Evolutionary conservation across 2,888 invertebrate species (phyloP).

Genomic region (Catocala sponsa): DNA sequence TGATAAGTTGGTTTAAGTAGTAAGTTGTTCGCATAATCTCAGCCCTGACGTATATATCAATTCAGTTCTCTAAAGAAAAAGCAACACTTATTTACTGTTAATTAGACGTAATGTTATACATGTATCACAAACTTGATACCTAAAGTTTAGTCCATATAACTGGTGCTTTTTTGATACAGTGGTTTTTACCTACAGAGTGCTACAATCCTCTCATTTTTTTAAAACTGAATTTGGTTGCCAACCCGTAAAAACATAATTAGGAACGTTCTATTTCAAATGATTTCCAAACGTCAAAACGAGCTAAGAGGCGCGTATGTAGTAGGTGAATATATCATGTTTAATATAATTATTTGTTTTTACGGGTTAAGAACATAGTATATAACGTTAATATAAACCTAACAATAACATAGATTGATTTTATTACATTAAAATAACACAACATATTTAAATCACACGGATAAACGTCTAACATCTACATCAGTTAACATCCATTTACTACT

Average conservation of each 20-base stretch:
- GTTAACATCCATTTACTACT: conserved; percentile 37
- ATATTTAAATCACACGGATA: conserved; percentile 29
- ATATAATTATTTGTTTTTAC: conserved; percentile 10
- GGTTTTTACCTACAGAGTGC: conserved; percentile 72
- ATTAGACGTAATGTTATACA: conserved; percentile 42
- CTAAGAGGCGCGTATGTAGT: neutral
- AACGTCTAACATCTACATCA: conserved; percentile 39
- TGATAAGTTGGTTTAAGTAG: conserved; percentile 7
- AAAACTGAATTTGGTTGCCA: too few relatives aligned
- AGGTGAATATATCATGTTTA: neutral
- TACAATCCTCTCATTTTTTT: conserved; percentile 63
- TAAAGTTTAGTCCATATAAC: conserved; percentile 56
- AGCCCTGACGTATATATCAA: conserved; percentile 57
- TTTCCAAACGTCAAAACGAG: too few relatives aligned
- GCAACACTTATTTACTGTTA: conserved; percentile 62
- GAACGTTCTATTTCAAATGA: too few relatives aligned
- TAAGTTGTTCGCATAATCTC: conserved; percentile 64
- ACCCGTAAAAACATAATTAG: too few relatives aligned
- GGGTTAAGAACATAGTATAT: neutral
- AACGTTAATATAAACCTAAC: conserved; percentile 27
- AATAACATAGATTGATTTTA: conserved; percentile 31
- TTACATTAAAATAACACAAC: conserved; percentile 39
- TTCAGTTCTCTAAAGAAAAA: conserved; percentile 69
- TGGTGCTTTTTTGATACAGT: conserved; percentile 67
- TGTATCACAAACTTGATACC: conserved; percentile 45